Base-by-base conservation (phyloP, 2,113 vertebrate genomes). In the Brachypodius melanocephalos region DNA sequence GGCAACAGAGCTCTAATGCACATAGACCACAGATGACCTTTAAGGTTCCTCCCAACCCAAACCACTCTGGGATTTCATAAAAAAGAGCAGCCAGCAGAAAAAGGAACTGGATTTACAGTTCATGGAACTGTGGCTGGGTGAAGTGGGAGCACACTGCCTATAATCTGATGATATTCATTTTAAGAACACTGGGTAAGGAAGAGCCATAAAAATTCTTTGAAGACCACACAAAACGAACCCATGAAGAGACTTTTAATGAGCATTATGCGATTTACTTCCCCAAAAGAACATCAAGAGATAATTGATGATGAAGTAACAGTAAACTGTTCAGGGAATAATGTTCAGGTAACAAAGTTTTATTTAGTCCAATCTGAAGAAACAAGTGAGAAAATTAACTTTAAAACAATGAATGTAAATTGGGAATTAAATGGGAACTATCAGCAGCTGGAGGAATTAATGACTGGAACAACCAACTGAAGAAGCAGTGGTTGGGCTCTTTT, bases 401-500 rank as follows among this genome's bases (percentile, higher is more conserved):
- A 66, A 69, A 49, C 36, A 69, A 69, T 18, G 4, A 78, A 83
- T 55, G 51, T 20, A 82, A 86, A 91, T 38, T 49, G 74, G 55
- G 61, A 78, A 69, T 74, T 65, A 68, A 81, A 59, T 0, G 4
- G 34, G 43, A 75, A 34, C 34, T 45, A 16, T 46, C 9, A 49
- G 40, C 16, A 85, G 45, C 40, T 31, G 45, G 36, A 54, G 66
- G 55, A 93, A 46, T 38, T 54, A 68, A 73, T 25, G n/a, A 6
- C 59, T 15, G 31, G 38, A 85, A 48, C n/a, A 38, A 21, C 9
- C 0, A 0, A 48, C 15, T 4, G 2, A 72, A 52, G 48, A 17
- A 82, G 29, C 12, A 8, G 65, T 8, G 14, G 4, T 18, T 18
- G 19, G 80, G 66, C 45, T 78, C 32, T 1, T 2, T 18, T 55